Evolutionary conservation across 2,113 vertebrate species (phyloP), one percentile per base, ranked within the genome.

Genomic region (Istiophorus platypterus): DNA sequence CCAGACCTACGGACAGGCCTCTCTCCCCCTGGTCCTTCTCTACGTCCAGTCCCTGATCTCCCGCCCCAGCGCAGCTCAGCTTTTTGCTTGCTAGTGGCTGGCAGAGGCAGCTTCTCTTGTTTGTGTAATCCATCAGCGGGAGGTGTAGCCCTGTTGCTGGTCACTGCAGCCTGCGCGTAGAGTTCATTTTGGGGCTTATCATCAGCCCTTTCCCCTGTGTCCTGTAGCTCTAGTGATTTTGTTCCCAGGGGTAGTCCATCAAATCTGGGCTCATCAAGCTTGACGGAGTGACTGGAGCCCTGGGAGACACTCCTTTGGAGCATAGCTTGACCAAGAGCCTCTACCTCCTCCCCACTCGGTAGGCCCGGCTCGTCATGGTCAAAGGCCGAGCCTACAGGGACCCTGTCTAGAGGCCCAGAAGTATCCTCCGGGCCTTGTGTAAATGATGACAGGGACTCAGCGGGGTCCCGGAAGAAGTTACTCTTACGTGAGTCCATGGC

Each of bases 51-150:
- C 3, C 95, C 93, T 5, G 96, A 96, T 70, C 97, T 94, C 41
- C 97, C 97, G 54, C 97, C 98, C 99, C 98, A 99, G 2, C 98
- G 96, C 54, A 97, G 95, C 90, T 99, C 99, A 20, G 96, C 94
- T 82, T 99, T 99, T 54, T 96, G 94, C 81, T 99, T 99, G 91
- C 91, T 96, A 0, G 94, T 73, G 2, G 85, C 79, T 5, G 93
- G 93, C 61, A 94, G 61, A 58, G 91, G 90, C 49, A 96, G 85
- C 83, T 99, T 99, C 78, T 99, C 98, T 63, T 90, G 84, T 94
- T 98, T 99, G 90, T 96, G 94, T 69, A 93, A 87, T 69, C 78
- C 88, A 63, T 95, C 95, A 31, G 84, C 82, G 39, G 94, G 95
- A n/a, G 94, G 93, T 75, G 96, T 94, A 92, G 97, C 57, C 59